Percentiles rank a stretch among this genome's conserved stretches.
phyloP scores from a whole-genome alignment of 1,140 invertebrate species.

The Scaptomyza hsui region DNA sequence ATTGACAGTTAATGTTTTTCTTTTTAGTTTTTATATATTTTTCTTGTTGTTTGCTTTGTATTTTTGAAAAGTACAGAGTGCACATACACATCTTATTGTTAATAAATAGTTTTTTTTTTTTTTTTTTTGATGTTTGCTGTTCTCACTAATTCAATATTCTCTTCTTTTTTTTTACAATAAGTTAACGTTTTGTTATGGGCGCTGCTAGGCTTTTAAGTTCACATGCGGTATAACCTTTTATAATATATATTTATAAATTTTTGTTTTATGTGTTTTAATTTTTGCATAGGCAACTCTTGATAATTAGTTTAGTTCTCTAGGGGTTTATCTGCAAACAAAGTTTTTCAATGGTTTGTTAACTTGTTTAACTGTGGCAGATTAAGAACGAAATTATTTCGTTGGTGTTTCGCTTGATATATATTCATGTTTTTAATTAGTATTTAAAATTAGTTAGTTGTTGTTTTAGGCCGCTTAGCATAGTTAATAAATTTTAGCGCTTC shows the following conservation, averaged over 20 bases:
- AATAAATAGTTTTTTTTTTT: conserved; percentile 48
- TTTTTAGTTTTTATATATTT: conserved; percentile 34
- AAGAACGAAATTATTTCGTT: conserved; percentile 59
- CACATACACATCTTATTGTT: conserved; percentile 70
- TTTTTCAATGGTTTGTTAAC: conserved; percentile 28
- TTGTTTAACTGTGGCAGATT: conserved; percentile 49
- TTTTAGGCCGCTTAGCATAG: conserved; percentile 70
- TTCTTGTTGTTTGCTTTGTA: conserved; percentile 54
- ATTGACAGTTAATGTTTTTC: conserved; percentile 64
- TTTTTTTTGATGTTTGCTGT: conserved; percentile 16
- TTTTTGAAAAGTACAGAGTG: conserved; percentile 78
- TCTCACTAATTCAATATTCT: conserved; percentile 33
- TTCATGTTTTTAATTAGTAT: conserved; percentile 16
- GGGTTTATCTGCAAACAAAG: conserved; percentile 38
- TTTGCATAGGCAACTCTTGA: conserved; percentile 74
- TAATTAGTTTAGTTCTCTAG: conserved; percentile 61
- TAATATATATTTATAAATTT: conserved; percentile 26
- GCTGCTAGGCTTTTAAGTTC: conserved; percentile 24
- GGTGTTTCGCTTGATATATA: conserved; percentile 34
- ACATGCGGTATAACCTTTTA: conserved; percentile 16
- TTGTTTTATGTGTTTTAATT: conserved; percentile 25
- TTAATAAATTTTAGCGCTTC: conserved; percentile 61
- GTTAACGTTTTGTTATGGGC: conserved; percentile 67
- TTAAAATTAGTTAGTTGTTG: conserved; percentile 18
- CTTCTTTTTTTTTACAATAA: conserved; percentile 67